phyloP scores from a whole-genome alignment of 2,888 invertebrate species.

The Harmothoe impar region DNA sequence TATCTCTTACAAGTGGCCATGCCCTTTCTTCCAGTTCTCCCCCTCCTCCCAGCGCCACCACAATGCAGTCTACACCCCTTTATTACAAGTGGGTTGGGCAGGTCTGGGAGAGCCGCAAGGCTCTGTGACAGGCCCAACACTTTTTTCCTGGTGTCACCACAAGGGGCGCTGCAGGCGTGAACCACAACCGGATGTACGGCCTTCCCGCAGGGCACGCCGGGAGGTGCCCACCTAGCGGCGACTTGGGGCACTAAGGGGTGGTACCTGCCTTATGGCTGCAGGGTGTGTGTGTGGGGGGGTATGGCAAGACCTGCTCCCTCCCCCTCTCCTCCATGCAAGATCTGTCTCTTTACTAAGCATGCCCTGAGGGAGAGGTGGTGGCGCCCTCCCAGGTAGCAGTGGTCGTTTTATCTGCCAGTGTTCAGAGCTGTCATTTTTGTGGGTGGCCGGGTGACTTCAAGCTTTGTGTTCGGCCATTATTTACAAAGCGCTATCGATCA shows the following conservation, averaged over 20 bases:
- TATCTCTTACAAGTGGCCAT: neutral
- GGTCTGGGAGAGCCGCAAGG: too few relatives aligned
- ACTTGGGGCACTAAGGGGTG: neutral
- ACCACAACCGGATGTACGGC: slow-evolving; percentile 8
- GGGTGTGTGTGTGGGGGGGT: neutral
- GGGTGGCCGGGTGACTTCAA: slow-evolving; percentile 23
- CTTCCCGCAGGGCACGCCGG: slow-evolving; percentile 40
- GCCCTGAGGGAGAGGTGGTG: too few relatives aligned
- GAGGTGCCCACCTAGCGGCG: neutral
- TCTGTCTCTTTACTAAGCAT: too few relatives aligned
- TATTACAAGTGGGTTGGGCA: neutral
- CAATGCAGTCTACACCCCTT: slow-evolving; percentile 13
- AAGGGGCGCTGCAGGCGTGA: slow-evolving; percentile 28
- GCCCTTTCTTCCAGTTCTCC: slow-evolving; percentile 11
- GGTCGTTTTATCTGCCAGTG: neutral
- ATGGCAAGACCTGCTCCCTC: neutral
- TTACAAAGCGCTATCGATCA: slow-evolving; percentile 13
- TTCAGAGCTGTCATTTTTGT: slow-evolving; percentile 15
- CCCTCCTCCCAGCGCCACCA: neutral
- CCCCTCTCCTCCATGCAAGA: too few relatives aligned
- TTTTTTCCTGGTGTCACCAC: neutral
- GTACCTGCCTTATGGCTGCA: neutral
- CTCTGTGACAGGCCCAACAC: too few relatives aligned
- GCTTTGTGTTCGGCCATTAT: slow-evolving; percentile 15
- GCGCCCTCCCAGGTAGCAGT: neutral